Evolutionary conservation across 1,140 invertebrate genomes (phyloP).

Genomic region (Anoplophora glabripennis): DNA sequence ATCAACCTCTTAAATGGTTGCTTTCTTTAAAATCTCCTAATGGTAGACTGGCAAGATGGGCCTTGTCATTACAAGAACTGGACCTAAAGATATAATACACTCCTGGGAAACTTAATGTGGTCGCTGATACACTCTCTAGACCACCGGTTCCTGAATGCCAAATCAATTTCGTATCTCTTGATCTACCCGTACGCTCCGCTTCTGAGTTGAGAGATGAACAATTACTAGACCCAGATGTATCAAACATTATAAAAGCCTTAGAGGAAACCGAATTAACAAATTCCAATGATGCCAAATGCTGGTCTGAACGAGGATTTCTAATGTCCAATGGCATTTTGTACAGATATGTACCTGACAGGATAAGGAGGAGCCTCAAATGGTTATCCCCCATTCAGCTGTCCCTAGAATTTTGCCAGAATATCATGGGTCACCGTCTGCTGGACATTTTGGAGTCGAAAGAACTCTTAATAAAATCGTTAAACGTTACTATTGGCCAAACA

Average conservation of each 20-base stretch:
- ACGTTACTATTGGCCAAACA: slow-evolving; percentile 16
- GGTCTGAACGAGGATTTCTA: too few species aligned
- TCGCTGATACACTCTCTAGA: too few species aligned
- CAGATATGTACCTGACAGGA: too few species aligned
- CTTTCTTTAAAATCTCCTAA: slow-evolving; percentile 5
- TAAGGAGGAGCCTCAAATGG: too few species aligned
- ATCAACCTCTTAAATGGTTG: slow-evolving; percentile 26
- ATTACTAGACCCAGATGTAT: slow-evolving; percentile 13
- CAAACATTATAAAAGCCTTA: slow-evolving; percentile 18
- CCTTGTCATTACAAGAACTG: too few species aligned
- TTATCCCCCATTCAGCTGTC: too few species aligned
- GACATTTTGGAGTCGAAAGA: slow-evolving; percentile 29
- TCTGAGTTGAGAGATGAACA: slow-evolving; percentile 23
- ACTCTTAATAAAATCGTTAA: slow-evolving; percentile 3
- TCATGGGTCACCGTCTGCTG: slow-evolving; percentile 32
- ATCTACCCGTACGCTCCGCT: background rate
- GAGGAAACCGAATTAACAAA: background rate
- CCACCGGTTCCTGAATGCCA: background rate
- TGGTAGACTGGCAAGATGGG: background rate
- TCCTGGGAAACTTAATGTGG: too few species aligned
- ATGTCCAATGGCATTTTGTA: too few species aligned
- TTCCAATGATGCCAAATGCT: too few species aligned
- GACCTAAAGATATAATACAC: too few species aligned
- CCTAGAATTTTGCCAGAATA: too few species aligned
- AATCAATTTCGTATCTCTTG: background rate